phyloP scores from a whole-genome alignment of 1,140 invertebrate species.

The Drosophila rufa region DNA sequence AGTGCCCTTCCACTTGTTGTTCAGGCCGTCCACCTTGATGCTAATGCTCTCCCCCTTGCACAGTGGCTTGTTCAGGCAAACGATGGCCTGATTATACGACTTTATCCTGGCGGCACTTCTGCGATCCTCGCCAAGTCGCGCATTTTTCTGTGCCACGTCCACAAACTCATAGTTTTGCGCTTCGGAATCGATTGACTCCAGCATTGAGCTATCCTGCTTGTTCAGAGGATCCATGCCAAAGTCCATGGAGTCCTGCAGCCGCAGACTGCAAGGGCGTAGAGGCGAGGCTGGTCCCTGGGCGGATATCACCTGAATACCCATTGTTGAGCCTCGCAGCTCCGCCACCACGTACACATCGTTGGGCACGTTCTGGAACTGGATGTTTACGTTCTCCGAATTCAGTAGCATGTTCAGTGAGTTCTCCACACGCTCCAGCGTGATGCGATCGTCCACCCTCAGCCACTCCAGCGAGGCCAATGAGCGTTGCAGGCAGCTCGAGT shows the following conservation, averaged over 20 bases:
- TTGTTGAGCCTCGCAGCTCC: slow-evolving; percentile 90
- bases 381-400: slow-evolving; percentile 94
- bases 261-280: slow-evolving; percentile 86
- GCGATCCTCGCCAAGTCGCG: slow-evolving; percentile 86
- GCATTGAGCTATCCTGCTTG: slow-evolving; percentile 85
- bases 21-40: slow-evolving; percentile 90
- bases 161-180: slow-evolving; percentile 87
- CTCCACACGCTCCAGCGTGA: slow-evolving; percentile 88
- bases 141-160: slow-evolving; percentile 91
- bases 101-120: slow-evolving; percentile 66
- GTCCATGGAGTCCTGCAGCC: slow-evolving; percentile 88
- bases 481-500: slow-evolving; percentile 87
- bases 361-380: slow-evolving; percentile 91
- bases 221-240: slow-evolving; percentile 87
- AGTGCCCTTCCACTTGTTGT: slow-evolving; percentile 92
- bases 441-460: slow-evolving; percentile 90
- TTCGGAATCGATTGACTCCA: slow-evolving; percentile 84
- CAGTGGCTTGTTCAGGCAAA: slow-evolving; percentile 77
- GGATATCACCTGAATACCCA: slow-evolving; percentile 88
- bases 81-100: slow-evolving; percentile 81
- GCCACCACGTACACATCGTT: slow-evolving; percentile 86
- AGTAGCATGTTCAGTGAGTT: slow-evolving; percentile 89
- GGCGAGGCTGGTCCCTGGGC: slow-evolving; percentile 86
- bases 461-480: slow-evolving; percentile 92
- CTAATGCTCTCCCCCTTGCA: slow-evolving; percentile 84